Conservation (phyloP, 2,888 invertebrate genomes). For the Drymonia ruficornis region DNA sequence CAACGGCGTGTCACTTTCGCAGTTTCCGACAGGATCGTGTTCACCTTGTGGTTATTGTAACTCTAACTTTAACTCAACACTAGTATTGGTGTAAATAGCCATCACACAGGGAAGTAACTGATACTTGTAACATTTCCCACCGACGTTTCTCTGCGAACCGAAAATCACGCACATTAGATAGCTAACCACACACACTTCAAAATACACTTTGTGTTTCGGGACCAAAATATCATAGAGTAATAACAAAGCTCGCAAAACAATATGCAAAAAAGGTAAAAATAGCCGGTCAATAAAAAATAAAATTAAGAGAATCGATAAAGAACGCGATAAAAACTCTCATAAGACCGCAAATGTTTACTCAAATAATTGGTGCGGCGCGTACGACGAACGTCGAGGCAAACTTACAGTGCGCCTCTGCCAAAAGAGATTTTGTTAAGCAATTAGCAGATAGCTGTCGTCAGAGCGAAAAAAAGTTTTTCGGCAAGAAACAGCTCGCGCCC, state of each 20-base stretch:
- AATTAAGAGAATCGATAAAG: conserved; percentile 51
- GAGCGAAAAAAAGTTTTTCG: conserved; percentile 60
- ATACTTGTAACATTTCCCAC: conserved; percentile 72
- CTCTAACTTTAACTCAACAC: conserved; percentile 71
- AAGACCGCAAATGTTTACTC: conserved; percentile 57
- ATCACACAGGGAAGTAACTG: conserved; percentile 78
- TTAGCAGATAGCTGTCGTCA: conserved; percentile 73
- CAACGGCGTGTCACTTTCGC: conserved; percentile 78
- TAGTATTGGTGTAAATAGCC: conserved; percentile 68
- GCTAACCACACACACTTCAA: conserved; percentile 50
- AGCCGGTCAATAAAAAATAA: conserved; percentile 37
- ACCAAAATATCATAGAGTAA: conserved; percentile 58
- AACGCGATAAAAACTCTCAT: conserved; percentile 47
- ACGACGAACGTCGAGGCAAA: conserved; percentile 45
- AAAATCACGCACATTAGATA: conserved; percentile 65
- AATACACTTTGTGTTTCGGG: conserved; percentile 46
- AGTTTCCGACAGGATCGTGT: conserved; percentile 72
- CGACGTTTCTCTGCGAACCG: conserved; percentile 67
- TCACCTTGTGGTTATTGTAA: conserved; percentile 80
- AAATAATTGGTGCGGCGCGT: conserved; percentile 54
- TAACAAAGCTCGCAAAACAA: conserved; percentile 19
- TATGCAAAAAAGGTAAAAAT: conserved; percentile 33
- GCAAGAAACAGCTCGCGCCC: conserved; percentile 61
- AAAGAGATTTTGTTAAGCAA: conserved; percentile 70
- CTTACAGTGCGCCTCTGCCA: conserved; percentile 56